Conservation (phyloP, 1,140 invertebrate genomes). For the Dufourea novaeangliae region DNA sequence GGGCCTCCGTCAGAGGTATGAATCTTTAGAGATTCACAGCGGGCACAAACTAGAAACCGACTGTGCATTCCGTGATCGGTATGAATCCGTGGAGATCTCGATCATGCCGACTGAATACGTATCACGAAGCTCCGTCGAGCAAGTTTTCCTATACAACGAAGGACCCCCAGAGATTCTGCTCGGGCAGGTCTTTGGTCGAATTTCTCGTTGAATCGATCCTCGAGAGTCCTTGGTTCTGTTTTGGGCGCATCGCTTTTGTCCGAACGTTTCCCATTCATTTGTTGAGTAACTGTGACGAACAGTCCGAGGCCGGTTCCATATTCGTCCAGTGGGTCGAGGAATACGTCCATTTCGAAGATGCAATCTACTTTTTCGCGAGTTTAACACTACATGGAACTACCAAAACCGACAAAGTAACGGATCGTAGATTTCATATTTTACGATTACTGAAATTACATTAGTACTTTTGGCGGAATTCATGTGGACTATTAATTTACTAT, state of each 20-base stretch:
- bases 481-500: too few species aligned
- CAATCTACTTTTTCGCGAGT: not conserved
- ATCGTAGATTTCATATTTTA: too few species aligned
- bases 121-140: not conserved
- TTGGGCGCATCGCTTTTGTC: not conserved
- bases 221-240: not conserved
- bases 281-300: not conserved
- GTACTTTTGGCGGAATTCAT: too few species aligned
- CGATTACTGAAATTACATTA: too few species aligned
- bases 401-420: too few species aligned
- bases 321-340: too few species aligned
- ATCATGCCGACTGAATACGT: conserved; percentile 8
- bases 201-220: not conserved
- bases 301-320: not conserved
- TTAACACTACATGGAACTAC: too few species aligned
- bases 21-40: not conserved
- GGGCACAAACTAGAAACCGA: not conserved
- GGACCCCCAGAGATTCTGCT: not conserved
- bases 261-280: not conserved
- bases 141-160: not conserved
- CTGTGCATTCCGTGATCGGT: conserved; percentile 6
- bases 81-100: conserved; percentile 17
- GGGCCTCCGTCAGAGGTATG: not conserved
- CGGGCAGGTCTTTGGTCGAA: not conserved
- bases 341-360: not conserved